Percentiles rank a stretch among this genome's conserved stretches.
phyloP scores from a whole-genome alignment of 2,888 invertebrate species.

The Clostera curtula region DNA sequence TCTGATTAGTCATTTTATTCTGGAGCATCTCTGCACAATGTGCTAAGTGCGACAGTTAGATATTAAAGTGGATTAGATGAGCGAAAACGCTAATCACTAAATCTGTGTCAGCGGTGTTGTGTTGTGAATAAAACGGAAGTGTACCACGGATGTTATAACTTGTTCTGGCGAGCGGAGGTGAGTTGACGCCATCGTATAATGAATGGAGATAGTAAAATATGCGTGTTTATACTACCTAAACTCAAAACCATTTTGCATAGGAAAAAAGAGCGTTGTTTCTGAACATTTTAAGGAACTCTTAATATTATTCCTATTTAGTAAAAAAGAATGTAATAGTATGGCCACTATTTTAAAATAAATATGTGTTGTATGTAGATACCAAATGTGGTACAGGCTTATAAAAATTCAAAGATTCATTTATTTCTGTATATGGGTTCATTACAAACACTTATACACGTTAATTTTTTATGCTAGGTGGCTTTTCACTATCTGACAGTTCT shows the following conservation, averaged over 20 bases:
- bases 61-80: conserved; percentile 24
- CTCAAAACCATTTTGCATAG: background rate
- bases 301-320: too few species aligned
- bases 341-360: too few species aligned
- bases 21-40: conserved; percentile 15
- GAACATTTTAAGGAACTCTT: too few species aligned
- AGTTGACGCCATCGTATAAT: conserved; percentile 17
- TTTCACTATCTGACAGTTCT: too few species aligned
- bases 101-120: conserved; percentile 28
- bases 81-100: conserved; percentile 26
- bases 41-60: conserved; percentile 28
- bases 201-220: conserved; percentile 13
- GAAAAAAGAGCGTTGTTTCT: background rate
- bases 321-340: too few species aligned
- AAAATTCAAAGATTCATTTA: too few species aligned
- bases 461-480: too few species aligned
- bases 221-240: conserved; percentile 3
- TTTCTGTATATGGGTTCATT: too few species aligned
- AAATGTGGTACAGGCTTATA: too few species aligned
- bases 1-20: conserved; percentile 26
- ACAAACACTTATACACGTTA: too few species aligned
- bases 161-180: conserved; percentile 26
- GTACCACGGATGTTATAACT: conserved; percentile 25
- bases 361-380: too few species aligned
- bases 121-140: conserved; percentile 29